phyloP scores from a whole-genome alignment of 2,888 invertebrate genomes.

The Stramonita haemastoma region DNA sequence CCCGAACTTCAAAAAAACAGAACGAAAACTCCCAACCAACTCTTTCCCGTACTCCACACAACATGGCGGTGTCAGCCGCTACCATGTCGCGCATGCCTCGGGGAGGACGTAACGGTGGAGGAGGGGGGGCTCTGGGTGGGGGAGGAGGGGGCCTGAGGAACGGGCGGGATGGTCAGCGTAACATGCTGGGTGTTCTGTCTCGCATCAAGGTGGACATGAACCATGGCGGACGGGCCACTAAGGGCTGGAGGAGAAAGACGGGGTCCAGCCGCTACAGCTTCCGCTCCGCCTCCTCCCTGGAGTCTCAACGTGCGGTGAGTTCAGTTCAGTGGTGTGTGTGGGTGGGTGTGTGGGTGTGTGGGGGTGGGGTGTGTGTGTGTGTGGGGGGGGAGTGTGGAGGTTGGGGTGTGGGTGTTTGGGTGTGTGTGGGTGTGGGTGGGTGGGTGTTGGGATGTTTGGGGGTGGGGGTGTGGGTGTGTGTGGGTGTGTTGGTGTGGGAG shows the following conservation, averaged over 20 bases:
- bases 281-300: slow-evolving; percentile 57
- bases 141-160: not conserved
- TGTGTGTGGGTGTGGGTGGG: not conserved
- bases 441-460: not conserved
- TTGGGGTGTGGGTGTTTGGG: not conserved
- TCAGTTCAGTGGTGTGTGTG: not conserved
- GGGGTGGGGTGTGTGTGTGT: not conserved
- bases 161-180: slow-evolving; percentile 16
- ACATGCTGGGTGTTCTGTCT: slow-evolving; percentile 59
- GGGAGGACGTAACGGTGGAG: not conserved
- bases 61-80: too few species aligned
- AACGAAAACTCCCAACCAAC: too few species aligned
- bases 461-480: not conserved
- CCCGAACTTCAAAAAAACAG: too few species aligned
- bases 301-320: slow-evolving; percentile 48
- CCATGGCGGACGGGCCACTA: slow-evolving; percentile 49
- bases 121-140: not conserved
- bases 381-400: not conserved
- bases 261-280: slow-evolving; percentile 66
- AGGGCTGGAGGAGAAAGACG: slow-evolving; percentile 57
- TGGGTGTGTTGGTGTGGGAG: not conserved
- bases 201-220: slow-evolving; percentile 69
- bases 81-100: not conserved
- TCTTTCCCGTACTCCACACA: too few species aligned
- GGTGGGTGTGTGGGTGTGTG: not conserved